Conservation (phyloP, 2,888 invertebrate species). For the Nasonovia ribisnigri region DNA sequence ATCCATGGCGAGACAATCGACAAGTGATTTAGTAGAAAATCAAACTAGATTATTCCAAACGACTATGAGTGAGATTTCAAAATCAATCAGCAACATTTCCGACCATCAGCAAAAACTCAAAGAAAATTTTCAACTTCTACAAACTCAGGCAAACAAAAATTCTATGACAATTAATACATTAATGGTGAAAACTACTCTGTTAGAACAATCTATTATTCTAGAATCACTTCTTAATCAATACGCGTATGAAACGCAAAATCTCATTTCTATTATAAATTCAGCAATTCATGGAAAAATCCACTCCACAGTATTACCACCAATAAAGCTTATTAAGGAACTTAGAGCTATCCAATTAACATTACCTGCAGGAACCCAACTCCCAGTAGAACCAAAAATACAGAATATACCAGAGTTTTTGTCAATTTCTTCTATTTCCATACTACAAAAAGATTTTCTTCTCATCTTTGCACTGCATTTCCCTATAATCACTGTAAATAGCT, state of each 20-base stretch:
- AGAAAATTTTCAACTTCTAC: background rate
- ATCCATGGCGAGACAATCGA: no score
- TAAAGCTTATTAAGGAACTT: background rate
- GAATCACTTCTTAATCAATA: background rate
- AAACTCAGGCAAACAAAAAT: background rate
- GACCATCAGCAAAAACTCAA: background rate
- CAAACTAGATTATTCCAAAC: no score
- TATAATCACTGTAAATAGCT: no score
- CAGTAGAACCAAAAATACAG: no score
- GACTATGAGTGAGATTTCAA: background rate
- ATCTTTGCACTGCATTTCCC: no score
- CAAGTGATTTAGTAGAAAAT: no score
- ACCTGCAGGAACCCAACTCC: no score
- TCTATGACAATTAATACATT: background rate
- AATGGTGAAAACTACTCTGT: background rate
- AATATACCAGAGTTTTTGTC: no score
- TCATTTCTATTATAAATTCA: no score
- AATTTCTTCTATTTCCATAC: no score
- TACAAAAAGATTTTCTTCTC: no score
- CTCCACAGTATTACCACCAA: background rate
- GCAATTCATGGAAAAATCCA: no score
- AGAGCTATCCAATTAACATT: background rate
- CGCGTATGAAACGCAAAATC: background rate
- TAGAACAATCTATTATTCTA: background rate
- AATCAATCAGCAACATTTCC: background rate